Conservation (phyloP, 2,113 vertebrate species). For the Megaceryle torquata region DNA sequence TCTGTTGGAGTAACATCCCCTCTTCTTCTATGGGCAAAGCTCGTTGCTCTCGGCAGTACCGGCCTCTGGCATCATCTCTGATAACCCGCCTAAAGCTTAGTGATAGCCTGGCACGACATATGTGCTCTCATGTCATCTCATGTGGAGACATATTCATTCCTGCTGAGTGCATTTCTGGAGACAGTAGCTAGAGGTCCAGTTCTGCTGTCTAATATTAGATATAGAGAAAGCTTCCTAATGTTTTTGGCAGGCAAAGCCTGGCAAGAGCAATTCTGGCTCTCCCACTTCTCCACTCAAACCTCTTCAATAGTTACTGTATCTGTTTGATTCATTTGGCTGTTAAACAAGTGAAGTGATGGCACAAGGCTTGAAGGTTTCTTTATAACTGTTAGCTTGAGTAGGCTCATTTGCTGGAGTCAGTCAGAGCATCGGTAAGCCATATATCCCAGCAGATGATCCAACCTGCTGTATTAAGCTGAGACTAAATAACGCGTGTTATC, state of each 20-base stretch:
- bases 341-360: slow-evolving; percentile 49
- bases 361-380: slow-evolving; percentile 49
- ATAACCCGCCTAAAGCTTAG: slow-evolving; percentile 62
- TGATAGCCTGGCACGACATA: slow-evolving; percentile 63
- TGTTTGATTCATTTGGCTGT: slow-evolving; percentile 69
- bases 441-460: not conserved
- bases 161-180: slow-evolving; percentile 69
- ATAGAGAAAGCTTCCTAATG: slow-evolving; percentile 70
- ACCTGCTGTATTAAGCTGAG: not conserved
- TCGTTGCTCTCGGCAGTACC: not conserved
- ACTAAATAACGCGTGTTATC: not conserved
- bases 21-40: not conserved
- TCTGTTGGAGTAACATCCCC: not conserved
- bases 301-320: slow-evolving; percentile 68
- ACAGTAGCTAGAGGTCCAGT: slow-evolving; percentile 76
- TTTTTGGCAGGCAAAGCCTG: slow-evolving; percentile 70
- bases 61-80: slow-evolving; percentile 61
- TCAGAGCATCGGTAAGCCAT: not conserved
- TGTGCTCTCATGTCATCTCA: slow-evolving; percentile 61
- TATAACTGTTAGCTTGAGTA: not conserved
- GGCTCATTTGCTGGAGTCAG: slow-evolving; percentile 5
- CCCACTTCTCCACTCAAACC: slow-evolving; percentile 9
- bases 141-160: slow-evolving; percentile 54
- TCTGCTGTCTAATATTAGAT: slow-evolving; percentile 77
- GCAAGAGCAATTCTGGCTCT: slow-evolving; percentile 65